Evolutionary conservation across 2,113 vertebrate species (phyloP), one percentile per base, ranked within the genome.

Genomic region (Neodontobutis hainanensis): DNA sequence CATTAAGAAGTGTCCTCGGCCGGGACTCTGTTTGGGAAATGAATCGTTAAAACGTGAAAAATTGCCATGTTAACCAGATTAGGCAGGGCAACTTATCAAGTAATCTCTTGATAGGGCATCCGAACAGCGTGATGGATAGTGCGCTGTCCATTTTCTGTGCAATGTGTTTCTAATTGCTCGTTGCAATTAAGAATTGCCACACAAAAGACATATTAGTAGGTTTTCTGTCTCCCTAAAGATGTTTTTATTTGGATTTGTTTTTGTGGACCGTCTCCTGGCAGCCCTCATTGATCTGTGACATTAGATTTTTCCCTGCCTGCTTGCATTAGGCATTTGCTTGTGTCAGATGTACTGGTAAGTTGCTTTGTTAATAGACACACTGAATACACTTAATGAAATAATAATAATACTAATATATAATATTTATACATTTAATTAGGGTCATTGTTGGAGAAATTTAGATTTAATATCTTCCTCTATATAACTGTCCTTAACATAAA

Each of bases 51-150:
- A 68, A 83, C 61, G 61, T 85, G 81, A 89, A 86, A 80, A 89
- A 92, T 89, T 70, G 85, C 83, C 61, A 62, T 50, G 70, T 73
- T 89, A 86, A 86, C 80, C 55, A 76, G 49, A 87, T 84, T 77
- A 87, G 86, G 77, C 81, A 90, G 81, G 71, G 60, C 70, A 88
- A 86, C 81, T 88, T 76, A 90, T 91, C 88, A 90, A 84, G 73
- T 58, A 81, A 90, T 90, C 87, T 90, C 81, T 62, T 85, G 85
- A 85, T 86, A 87, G 70, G 73, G 46, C 75, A 62, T 89, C 70
- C 82, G 69, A 85, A 65, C 56, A n/a, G 68, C 44, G 63, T 86
- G 88, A 92, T 87, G 62, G 85, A 90, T 90, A 75, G 80, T 44
- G 60, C 61, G 66, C 80, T 76, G 58, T 80, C 74, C 61, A 68